Evolutionary conservation across 2,113 vertebrate genomes (phyloP), one percentile per base, ranked within the genome.

Genomic region (Mus spicilegus): DNA sequence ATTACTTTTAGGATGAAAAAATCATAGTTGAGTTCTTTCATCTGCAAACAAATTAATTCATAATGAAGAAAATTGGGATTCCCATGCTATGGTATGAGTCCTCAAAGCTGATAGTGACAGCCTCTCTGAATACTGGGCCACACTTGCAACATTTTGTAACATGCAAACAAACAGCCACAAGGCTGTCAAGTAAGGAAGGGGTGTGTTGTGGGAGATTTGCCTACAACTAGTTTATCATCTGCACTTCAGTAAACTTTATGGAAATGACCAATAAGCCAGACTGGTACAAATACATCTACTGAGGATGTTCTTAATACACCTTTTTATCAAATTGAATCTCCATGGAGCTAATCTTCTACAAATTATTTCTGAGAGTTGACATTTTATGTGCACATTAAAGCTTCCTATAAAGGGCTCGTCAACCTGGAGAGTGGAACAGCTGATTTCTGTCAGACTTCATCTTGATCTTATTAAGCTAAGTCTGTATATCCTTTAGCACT

Each of bases 241-340:
- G 98, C 13, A 85, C 96, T 97, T 98, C 78, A 93, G 61, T 98
- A 97, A 98, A 97, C 98, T 98, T 98, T 98, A 93, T 97, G 97
- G 97, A 98, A 96, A 95, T 97, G 95, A 95, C 96, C 65, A 87
- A 97, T 97, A 98, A 98, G 89, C 80, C 94, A 95, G 94, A 80
- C 95, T 87, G 81, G 72, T 95, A 97, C 97, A 98, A 98, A 97
- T 98, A 98, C 96, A 96, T 98, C 97, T 95, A 97, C 95, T 93
- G 94, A 98, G 97, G 97, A 98, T 97, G 93, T 95, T 97, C 84
- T 97, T 98, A 98, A 98, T 98, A 98, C 95, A 93, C 85, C 96
- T 97, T 98, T 98, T 98, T 98, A 98, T 98, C 97, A 98, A 98
- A 98, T 96, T 98, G 97, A 98, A 98, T 98, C 98, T 87, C 96